These are phyloP conservation scores for Sialia sialis DNA, from an alignment of 2,113 vertebrate species.

Conservation along the genomic window DNA sequence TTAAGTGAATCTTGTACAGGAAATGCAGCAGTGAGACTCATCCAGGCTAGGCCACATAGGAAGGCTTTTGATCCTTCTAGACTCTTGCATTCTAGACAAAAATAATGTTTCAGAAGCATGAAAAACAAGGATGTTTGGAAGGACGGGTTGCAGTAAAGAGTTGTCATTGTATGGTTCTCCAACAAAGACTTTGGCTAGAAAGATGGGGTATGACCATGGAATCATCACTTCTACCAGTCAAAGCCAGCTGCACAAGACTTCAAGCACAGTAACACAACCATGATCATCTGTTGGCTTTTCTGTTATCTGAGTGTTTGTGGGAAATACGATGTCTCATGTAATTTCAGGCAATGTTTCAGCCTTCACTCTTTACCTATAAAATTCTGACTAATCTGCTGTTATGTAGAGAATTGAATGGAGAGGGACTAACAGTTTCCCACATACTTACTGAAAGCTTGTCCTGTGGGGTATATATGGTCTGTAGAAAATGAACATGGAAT, in stretches of 20 bases:
- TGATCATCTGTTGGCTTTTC: constrained; percentile 3
- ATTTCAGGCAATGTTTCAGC: background rate
- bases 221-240: constrained; percentile 6
- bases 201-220: background rate
- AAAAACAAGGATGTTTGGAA: background rate
- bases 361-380: background rate
- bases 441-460: background rate
- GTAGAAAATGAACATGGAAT: background rate
- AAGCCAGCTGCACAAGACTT: background rate
- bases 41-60: background rate
- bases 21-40: background rate
- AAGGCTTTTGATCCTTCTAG: background rate
- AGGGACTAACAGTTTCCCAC: background rate
- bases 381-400: background rate
- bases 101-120: background rate
- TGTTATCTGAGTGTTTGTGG: constrained; percentile 2
- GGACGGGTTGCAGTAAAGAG: background rate
- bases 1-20: background rate
- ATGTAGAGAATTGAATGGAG: background rate
- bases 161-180: background rate
- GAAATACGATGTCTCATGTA: background rate
- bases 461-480: background rate
- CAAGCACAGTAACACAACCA: background rate
- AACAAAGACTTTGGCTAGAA: background rate
- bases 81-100: background rate